Base-by-base conservation (phyloP, 2,113 vertebrate genomes). In the Urocitellus parryii region DNA sequence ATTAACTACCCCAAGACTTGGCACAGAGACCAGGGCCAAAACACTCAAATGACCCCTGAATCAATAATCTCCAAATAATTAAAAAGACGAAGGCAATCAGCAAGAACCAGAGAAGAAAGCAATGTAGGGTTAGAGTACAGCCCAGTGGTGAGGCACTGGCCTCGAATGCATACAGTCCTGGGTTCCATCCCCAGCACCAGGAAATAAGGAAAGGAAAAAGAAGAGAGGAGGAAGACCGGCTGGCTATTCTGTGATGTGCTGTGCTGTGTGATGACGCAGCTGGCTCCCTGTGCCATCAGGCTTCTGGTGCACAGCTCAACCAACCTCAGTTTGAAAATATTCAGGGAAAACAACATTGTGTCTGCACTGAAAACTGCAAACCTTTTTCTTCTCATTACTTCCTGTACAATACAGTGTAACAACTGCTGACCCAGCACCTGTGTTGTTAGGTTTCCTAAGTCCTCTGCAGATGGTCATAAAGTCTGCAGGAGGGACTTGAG, bases 371-470 rank as follows among this genome's bases (percentile, higher is more conserved):
- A 39, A 27, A 58, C 18, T 2, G 22, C 65, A 2, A 32, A 29
- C 56, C 37, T 81, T 67, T 78, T 78, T 10, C 11, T 29, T n/a
- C 81, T 42, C 65, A 58, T 5, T 17, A 73, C 7, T 11, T 24
- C 65, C 8, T 63, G 29, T 65, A 39, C 14, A 51, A 39, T 1
- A 82, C 34, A 29, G 12, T 14, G 4, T 27, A 79, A 65, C 29
- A 53, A 48, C 37, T 67, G n/a, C 10, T 77, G 8, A 34, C 27
- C 12, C 14, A 73, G 25, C 32, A 32, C 32, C 0, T 22, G 56
- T 3, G 5, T 3, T n/a, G 8, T 24, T 14, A 45, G 53, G n/a
- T 14, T 4, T 10, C 1, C 1, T 8, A 81, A 32, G 34, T 53
- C 29, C 67, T 63, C 53, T n/a, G n/a, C 16, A 48, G 29, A 70